These are phyloP conservation scores for Hemiprocne comata DNA, from an alignment of 2,113 vertebrate genomes.

Conservation along the genomic window DNA sequence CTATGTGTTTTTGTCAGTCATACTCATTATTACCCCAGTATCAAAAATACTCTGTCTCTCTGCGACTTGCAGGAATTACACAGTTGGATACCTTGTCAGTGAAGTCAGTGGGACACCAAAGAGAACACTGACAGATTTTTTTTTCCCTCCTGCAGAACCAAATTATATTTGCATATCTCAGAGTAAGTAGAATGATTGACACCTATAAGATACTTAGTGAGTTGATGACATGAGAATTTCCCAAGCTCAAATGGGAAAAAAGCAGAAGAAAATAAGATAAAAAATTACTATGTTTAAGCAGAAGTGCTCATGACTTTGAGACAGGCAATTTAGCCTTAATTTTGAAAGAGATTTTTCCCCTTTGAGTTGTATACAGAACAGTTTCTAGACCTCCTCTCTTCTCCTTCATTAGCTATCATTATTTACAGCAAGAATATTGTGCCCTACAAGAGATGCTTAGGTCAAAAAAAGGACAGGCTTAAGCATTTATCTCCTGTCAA, in stretches of 20 bases:
- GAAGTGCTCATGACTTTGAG: not conserved
- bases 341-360: not conserved
- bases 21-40: not conserved
- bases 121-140: not conserved
- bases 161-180: not conserved
- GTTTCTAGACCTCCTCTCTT: not conserved
- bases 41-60: not conserved
- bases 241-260: not conserved
- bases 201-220: not conserved
- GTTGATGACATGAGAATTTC: not conserved
- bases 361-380: not conserved
- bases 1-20: not conserved
- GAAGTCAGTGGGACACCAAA: not conserved
- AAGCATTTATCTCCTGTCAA: not conserved
- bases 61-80: not conserved
- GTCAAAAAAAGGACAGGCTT: slow-evolving; percentile 19
- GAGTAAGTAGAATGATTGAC: not conserved
- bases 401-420: not conserved
- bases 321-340: not conserved
- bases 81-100: not conserved
- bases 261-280: not conserved
- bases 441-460: not conserved
- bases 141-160: not conserved
- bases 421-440: not conserved
- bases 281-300: not conserved